phyloP scores from a whole-genome alignment of 2,888 invertebrate species.

The Cataglyphis cursor region DNA sequence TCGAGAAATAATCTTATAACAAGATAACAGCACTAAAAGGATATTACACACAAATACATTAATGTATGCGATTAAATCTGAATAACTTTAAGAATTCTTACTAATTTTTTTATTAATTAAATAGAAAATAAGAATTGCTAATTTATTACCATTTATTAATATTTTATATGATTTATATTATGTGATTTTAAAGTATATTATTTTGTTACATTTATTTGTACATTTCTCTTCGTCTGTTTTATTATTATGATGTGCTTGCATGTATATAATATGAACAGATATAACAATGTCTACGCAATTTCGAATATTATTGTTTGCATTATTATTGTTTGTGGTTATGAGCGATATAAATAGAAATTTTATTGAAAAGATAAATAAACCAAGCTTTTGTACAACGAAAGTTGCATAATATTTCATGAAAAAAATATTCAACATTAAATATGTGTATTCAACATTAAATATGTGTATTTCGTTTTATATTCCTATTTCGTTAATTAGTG shows the following conservation, averaged over 20 bases:
- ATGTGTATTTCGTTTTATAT: constrained; percentile 1
- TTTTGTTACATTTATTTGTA: neutral
- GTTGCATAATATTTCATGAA: neutral
- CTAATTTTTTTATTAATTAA: neutral
- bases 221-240: too few species aligned
- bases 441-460: constrained; percentile 8
- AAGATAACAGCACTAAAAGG: neutral
- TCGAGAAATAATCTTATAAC: neutral
- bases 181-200: neutral
- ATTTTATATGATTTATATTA: neutral
- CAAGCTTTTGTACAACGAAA: constrained; percentile 14
- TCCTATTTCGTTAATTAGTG: constrained; percentile 18
- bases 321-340: too few species aligned
- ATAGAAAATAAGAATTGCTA: neutral
- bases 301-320: too few species aligned
- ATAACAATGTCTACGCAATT: too few species aligned
- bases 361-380: constrained; percentile 7
- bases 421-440: constrained; percentile 21
- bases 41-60: neutral
- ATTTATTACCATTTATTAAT: neutral
- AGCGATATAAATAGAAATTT: neutral
- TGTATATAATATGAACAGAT: too few species aligned
- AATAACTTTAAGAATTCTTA: neutral
- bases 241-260: too few species aligned
- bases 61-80: neutral